Evolutionary conservation across 1,140 invertebrate genomes (phyloP).

Genomic region (Tenebrio molitor): DNA sequence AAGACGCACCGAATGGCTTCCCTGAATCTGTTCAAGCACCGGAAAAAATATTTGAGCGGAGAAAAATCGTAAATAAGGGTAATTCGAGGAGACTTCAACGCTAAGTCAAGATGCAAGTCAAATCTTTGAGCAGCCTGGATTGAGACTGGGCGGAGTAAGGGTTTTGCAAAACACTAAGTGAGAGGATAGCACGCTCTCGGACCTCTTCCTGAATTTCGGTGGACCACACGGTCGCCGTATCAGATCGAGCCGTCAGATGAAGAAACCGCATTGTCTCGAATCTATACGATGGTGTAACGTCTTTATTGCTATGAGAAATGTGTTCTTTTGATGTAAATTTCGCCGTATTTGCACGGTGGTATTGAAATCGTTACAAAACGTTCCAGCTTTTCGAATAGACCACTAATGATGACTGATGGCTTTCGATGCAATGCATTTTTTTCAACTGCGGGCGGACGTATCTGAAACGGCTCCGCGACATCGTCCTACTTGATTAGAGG

Average conservation of each 20-base stretch:
- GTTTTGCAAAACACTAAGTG: too few relatives aligned
- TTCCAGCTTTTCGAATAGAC: slow-evolving; percentile 14
- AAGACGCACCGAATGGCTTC: too few relatives aligned
- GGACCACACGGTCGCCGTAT: background rate
- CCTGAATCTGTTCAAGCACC: too few relatives aligned
- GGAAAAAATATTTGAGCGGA: too few relatives aligned
- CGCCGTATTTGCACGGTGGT: slow-evolving; percentile 10
- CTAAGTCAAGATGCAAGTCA: too few relatives aligned
- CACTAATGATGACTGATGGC: slow-evolving; percentile 38
- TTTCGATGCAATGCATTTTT: slow-evolving; percentile 15
- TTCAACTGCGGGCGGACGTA: slow-evolving; percentile 22
- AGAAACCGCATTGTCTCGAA: slow-evolving; percentile 41
- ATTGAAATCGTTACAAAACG: slow-evolving; percentile 27
- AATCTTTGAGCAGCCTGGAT: too few relatives aligned
- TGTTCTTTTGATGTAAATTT: slow-evolving; percentile 45
- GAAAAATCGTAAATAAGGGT: too few relatives aligned
- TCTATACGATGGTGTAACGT: slow-evolving; percentile 37
- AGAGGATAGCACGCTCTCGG: too few relatives aligned
- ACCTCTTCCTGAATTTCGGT: too few relatives aligned
- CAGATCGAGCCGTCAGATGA: slow-evolving; percentile 29
- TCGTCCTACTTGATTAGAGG: slow-evolving; percentile 55
- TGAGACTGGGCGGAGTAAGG: too few relatives aligned
- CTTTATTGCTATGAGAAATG: slow-evolving; percentile 44
- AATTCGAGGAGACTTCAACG: too few relatives aligned
- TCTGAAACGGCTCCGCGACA: slow-evolving; percentile 48